Evolutionary conservation across 2,797 vertebrate genomes (phyloP), one percentile per base, ranked within the genome.

Genomic region (Oreochromis grahami): DNA sequence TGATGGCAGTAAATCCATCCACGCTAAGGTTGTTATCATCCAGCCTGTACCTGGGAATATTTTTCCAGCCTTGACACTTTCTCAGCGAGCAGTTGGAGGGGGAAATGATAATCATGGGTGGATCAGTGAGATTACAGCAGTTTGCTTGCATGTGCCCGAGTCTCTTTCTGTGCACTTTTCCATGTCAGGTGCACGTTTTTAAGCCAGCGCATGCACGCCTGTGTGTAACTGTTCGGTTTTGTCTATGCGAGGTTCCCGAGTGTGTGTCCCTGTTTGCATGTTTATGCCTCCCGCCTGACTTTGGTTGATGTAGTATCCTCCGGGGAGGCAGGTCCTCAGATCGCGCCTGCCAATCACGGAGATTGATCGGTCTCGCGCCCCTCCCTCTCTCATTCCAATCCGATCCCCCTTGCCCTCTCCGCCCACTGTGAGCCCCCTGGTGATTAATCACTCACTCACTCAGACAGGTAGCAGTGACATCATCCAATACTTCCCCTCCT

Each of bases 371-470:
- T 51, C 82, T 76, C 26, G 52, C 4, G 76, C 87, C 88, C 91
- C 89, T 83, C 91, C 92, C 87, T 82, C 50, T 32, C 80, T 86
- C 87, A 94, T 93, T 92, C 86, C 92, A 91, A 86, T 91, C 90
- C 52, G 48, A 92, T 91, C 83, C 84, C 76, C 55, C 84, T 77
- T 21, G 17, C 87, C 85, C 85, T 88, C 87, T 87, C 86, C 89
- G 81, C 90, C 91, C 78, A 88, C 84, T 56, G 87, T 26, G 7
- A 72, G 68, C 74, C 48, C 84, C 79, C 77, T 41, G 32, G 87
- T 94, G 88, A 95, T 94, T 89, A 92, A 94, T 95, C 93, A 93
- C 83, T 92, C 94, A 91, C 84, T 92, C 91, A 88, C 51, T 90
- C 83, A 86, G 92, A 92, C 86, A 89, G 92, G 86, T 91, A 88